Conservation (phyloP, 2,113 vertebrate genomes). For the Tachysurus vachellii region DNA sequence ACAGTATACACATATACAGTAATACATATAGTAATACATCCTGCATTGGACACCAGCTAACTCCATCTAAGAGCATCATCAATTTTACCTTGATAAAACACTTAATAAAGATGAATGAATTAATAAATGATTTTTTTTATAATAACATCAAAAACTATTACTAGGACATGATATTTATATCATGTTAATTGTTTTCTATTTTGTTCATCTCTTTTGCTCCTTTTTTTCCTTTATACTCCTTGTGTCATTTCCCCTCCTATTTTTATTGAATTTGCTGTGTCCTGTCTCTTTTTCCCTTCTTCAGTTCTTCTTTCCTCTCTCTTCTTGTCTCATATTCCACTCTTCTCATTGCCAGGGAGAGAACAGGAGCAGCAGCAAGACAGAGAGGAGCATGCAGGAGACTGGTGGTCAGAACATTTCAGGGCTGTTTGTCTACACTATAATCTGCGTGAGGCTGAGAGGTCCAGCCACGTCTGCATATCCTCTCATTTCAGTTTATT, state of each 20-base stretch:
- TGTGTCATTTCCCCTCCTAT: background rate
- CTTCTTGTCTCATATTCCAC: constrained; percentile 1
- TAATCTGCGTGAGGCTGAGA: constrained; percentile 55
- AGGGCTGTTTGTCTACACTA: constrained; percentile 44
- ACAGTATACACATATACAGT: too few relatives aligned
- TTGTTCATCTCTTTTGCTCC: background rate
- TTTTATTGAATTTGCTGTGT: background rate
- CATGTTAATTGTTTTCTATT: background rate
- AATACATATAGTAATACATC: too few relatives aligned
- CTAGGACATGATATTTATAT: background rate
- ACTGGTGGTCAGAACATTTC: constrained; percentile 45
- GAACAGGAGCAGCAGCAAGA: constrained; percentile 10
- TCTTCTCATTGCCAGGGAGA: background rate
- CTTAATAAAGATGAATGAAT: background rate
- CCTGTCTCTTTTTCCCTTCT: background rate
- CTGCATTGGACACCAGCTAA: too few relatives aligned
- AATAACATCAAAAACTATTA: background rate
- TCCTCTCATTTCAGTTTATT: constrained; percentile 62
- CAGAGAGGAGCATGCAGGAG: constrained; percentile 19
- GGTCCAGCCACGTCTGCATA: constrained; percentile 47
- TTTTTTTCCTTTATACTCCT: background rate
- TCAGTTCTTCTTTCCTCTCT: background rate
- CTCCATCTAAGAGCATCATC: too few relatives aligned
- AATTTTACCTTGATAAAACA: background rate
- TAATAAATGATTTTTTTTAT: background rate